Evolutionary conservation across 92 coral and sea anemone species (phyloP).

Genomic region (Scolanthus callimorphus): DNA sequence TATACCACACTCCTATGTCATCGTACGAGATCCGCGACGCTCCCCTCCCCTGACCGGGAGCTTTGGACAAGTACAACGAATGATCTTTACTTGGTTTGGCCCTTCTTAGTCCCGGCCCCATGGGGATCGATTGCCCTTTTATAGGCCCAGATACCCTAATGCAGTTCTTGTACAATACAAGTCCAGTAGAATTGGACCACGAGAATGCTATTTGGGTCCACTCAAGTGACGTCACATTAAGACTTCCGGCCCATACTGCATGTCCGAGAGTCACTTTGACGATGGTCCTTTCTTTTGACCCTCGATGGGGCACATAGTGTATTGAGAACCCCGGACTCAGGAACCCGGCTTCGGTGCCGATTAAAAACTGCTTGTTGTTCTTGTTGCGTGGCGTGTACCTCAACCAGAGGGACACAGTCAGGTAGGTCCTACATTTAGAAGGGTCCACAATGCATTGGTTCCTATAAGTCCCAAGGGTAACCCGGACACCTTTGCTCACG

Average conservation of each 20-base stretch:
- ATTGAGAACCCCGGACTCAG: slow-evolving; percentile 53
- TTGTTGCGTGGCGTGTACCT: slow-evolving; percentile 24
- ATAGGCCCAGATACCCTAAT: slow-evolving; percentile 13
- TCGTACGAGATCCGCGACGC: slow-evolving; percentile 54
- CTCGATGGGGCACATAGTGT: slow-evolving; percentile 33
- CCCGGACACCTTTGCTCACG: slow-evolving; percentile 34
- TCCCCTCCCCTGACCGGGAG: slow-evolving; percentile 18
- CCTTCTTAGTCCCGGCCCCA: not conserved
- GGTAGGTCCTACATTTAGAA: slow-evolving; percentile 19
- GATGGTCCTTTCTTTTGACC: slow-evolving; percentile 24
- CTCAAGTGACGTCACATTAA: slow-evolving; percentile 17
- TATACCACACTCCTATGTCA: slow-evolving; percentile 70
- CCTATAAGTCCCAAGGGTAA: slow-evolving; percentile 49
- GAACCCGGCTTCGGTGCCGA: slow-evolving; percentile 48
- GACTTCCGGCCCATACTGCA: slow-evolving; percentile 42
- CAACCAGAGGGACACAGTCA: slow-evolving; percentile 75
- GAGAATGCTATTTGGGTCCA: slow-evolving; percentile 78
- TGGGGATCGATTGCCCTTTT: not conserved
- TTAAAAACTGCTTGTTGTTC: slow-evolving; percentile 31
- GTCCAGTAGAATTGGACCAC: slow-evolving; percentile 61
- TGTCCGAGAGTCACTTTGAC: slow-evolving; percentile 43
- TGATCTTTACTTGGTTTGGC: not conserved
- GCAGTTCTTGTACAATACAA: slow-evolving; percentile 60
- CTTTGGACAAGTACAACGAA: slow-evolving; percentile 26
- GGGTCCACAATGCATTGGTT: slow-evolving; percentile 66